Base-by-base conservation (phyloP, 2,113 vertebrate genomes). In the Grammomys dolichurus region DNA sequence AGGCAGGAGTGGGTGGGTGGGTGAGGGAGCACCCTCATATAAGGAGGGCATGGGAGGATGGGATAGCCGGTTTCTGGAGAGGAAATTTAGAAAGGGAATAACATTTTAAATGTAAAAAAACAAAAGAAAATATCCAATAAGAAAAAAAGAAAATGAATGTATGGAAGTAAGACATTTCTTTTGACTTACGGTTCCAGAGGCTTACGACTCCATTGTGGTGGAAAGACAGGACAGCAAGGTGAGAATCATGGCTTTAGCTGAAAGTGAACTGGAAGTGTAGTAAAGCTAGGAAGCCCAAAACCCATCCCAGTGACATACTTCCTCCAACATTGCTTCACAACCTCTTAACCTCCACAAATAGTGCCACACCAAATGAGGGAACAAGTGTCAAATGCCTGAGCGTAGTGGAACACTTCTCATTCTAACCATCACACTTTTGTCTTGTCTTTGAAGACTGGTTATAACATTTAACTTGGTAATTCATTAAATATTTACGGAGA, bases 391-490 rank as follows among this genome's bases (percentile, higher is more conserved):
- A 43, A 19, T 46, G 14, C 40, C 24, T 28, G 24, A 31, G 7
- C 26, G 2, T 28, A 43, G 24, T 14, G 14, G 40, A 40, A 31
- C 24, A 65, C 28, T 43, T 84, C 58, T 43, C n/a, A 63, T 63
- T 63, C 26, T 31, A 63, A 65, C n/a, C 14, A 19, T 8, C 28
- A 84, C 1, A 31, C 58, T 69, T 1, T 5, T 0, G 33, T 20
- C 60, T 24, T 84, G 54, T 28, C 33, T 91, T 94, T 82, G 75
- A 96, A 93, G 63, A 91, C 31, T n/a, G 16, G 19, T 69, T 97
- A 78, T 76, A 91, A 65, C 67, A 60, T 92, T 58, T 97, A 40
- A 87, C 72, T 95, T 95, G 93, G 85, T 89, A 93, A 95, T 91
- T 75, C 60, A 96, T 86, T 93, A 67, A 89, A 77, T 13, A 76